phyloP scores from a whole-genome alignment of 1,140 invertebrate genomes.

The Halictus rubicundus region DNA sequence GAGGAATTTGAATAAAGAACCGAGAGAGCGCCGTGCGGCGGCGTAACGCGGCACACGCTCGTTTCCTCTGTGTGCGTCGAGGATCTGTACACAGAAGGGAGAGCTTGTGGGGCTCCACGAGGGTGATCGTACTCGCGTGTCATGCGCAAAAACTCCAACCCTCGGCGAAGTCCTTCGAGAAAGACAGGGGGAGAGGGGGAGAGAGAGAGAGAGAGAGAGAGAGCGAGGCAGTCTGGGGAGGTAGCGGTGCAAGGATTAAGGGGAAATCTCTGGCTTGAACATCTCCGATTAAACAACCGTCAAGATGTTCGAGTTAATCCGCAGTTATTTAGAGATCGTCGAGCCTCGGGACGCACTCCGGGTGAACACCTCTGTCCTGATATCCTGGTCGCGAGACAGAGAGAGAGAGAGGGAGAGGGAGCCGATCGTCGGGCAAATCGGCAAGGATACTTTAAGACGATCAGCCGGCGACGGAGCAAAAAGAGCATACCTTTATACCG shows the following conservation, averaged over 20 bases:
- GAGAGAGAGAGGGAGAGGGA: too few relatives aligned
- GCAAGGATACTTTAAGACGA: not conserved
- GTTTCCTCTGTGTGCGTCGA: conserved; percentile 48
- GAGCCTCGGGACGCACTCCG: not conserved
- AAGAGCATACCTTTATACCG: conserved; percentile 22
- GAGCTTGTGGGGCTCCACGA: conserved; percentile 57
- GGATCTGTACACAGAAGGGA: conserved; percentile 39
- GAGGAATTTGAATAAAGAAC: conserved; percentile 69
- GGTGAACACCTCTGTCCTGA: not conserved
- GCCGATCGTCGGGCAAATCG: not conserved
- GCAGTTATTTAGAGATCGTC: not conserved
- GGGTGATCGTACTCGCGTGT: conserved; percentile 72
- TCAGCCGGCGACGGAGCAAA: not conserved
- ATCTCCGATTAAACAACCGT: not conserved
- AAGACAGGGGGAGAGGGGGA: not conserved
- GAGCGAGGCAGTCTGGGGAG: too few relatives aligned
- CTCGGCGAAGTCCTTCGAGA: conserved; percentile 35
- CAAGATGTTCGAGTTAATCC: not conserved
- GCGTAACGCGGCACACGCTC: conserved; percentile 13
- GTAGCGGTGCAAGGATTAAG: conserved; percentile 21
- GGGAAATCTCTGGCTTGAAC: not conserved
- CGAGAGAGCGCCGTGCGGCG: conserved; percentile 5
- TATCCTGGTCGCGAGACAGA: not conserved
- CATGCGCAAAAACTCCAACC: conserved; percentile 67
- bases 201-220: too few relatives aligned